These are phyloP conservation scores for Eristalis arbustorum DNA, from an alignment of 2,888 invertebrate species.

Conservation along the genomic window DNA sequence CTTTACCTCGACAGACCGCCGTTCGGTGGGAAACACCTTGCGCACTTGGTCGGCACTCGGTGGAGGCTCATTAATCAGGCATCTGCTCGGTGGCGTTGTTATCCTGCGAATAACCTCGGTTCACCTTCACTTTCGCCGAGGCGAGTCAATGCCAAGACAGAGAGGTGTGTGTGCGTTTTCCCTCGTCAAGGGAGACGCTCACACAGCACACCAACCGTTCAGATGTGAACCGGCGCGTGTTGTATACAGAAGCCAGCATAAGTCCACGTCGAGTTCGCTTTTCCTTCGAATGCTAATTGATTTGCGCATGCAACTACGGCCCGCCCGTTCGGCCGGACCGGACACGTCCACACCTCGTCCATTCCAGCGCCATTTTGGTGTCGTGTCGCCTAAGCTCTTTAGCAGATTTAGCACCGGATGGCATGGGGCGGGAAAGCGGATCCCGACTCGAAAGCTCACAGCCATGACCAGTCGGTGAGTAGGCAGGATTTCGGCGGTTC, in stretches of 20 bases:
- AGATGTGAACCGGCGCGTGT: constrained; percentile 6
- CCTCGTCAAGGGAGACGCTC: constrained; percentile 6
- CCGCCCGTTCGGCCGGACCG: not conserved
- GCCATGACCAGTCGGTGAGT: not conserved
- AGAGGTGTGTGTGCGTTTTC: not conserved
- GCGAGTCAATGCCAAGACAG: constrained; percentile 36
- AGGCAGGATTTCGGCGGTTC: constrained; percentile 30
- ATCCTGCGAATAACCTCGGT: constrained; percentile 55
- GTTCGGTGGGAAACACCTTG: not conserved
- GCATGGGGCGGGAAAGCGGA: constrained; percentile 3
- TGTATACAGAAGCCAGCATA: constrained; percentile 14
- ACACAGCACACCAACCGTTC: constrained; percentile 11
- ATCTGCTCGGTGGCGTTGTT: constrained; percentile 42
- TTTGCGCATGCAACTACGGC: constrained; percentile 40
- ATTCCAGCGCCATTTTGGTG: not conserved
- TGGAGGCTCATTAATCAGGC: constrained; percentile 43
- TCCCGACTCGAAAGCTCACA: not conserved
- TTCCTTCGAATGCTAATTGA: constrained; percentile 60
- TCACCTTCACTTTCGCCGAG: constrained; percentile 60
- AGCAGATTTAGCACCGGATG: constrained; percentile 48
- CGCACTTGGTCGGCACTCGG: not conserved
- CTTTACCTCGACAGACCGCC: not conserved
- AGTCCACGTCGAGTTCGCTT: constrained; percentile 9
- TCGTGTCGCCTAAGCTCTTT: constrained; percentile 17
- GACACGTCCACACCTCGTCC: constrained; percentile 13